phyloP scores from a whole-genome alignment of 2,888 invertebrate species.

The Myopa testacea region DNA sequence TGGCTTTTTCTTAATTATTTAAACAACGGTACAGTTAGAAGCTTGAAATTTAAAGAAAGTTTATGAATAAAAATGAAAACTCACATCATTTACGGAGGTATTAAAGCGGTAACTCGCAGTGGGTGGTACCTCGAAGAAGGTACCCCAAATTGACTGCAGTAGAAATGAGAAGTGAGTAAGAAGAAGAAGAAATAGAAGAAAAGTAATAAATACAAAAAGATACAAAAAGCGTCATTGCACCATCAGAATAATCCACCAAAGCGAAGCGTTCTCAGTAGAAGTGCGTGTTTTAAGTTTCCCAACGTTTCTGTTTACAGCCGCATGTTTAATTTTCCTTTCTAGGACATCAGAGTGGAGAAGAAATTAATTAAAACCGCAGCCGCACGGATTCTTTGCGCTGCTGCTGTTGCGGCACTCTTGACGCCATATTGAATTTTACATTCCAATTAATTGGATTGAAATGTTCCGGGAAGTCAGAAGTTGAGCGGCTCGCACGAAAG shows the following conservation, averaged over 20 bases:
- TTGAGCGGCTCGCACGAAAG: background rate
- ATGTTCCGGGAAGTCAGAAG: constrained; percentile 37
- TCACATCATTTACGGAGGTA: no score
- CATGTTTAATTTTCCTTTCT: constrained; percentile 41
- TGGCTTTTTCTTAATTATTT: no score
- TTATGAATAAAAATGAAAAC: no score
- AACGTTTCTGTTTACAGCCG: background rate
- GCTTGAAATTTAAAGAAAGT: no score
- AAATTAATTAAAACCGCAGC: constrained; percentile 34
- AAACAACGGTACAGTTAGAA: no score
- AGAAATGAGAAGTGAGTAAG: no score
- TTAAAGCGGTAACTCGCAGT: no score
- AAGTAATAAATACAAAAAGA: no score
- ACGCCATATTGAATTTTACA: constrained; percentile 35
- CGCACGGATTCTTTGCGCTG: constrained; percentile 19
- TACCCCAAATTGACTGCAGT: no score
- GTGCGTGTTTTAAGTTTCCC: background rate
- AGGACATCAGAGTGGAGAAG: constrained; percentile 37
- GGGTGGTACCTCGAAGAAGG: no score
- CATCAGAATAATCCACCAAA: background rate
- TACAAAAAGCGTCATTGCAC: background rate
- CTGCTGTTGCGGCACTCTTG: background rate
- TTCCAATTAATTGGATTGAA: constrained; percentile 46
- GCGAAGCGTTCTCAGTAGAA: constrained; percentile 33
- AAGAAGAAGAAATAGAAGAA: no score